Evolutionary conservation across 2,888 invertebrate species (phyloP), one percentile per base, ranked within the genome.

Genomic region (Punctoribates punctum): DNA sequence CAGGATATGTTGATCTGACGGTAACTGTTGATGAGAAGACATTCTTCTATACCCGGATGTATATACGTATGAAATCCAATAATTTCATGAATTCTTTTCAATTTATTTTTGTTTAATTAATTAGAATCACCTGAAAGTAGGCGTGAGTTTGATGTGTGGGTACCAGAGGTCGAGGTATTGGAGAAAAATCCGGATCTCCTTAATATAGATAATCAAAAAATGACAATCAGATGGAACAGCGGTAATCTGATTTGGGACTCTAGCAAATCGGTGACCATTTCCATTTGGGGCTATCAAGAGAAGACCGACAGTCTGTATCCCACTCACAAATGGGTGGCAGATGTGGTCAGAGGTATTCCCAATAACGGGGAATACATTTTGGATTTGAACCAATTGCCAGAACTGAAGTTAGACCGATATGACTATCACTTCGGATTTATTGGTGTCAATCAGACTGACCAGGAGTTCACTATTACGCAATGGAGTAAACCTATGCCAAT

Each of bases 401-500:
- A 60, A 25, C 29, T 76, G 27, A 27, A 60, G 25, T 46, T 76
- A 46, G 86, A 88, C 82, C 88, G 89, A 72, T 86, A 86, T 70
- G 91, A 93, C 81, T 88, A 93, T 86, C 89, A 91, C 82, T 94
- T 93, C 82, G 95, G 93, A 57, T 94, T 93, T 81, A 86, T 93
- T 72, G 92, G 91, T 84, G 92, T 95, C 77, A 94, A 94, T 84
- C 85, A 94, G 78, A 93, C 93, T 0, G 90, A 90, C 65, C 72
- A 83, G 87, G 8, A 87, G 90, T 80, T 89, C 90, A 73, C 91
- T 92, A 91, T 62, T 8, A 76, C 76, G 0, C 86, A 96, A 15
- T 96, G 96, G 96, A 94, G 94, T 82, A 88, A 90, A 77, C 95
- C 95, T 0, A 91, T 96, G 79, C 96, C 96, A 1, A 85, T 96